Base-by-base conservation (phyloP, 2,888 invertebrate species). In the Orthosia gracilis region DNA sequence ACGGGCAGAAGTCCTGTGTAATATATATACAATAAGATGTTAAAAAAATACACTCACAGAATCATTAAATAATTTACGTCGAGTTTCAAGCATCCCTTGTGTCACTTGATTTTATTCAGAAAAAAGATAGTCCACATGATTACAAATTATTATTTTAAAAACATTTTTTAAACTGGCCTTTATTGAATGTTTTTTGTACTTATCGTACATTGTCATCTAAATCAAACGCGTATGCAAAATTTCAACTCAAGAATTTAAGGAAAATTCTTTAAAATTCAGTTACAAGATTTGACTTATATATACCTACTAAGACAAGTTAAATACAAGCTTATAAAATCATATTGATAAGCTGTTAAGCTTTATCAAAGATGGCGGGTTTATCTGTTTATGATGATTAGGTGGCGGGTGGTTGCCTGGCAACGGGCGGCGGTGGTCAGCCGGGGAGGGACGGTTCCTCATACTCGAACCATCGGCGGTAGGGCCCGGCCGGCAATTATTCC, bases 301-400 rank as follows among this genome's bases (percentile, higher is more conserved):
- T 40, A 40, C 40, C 40, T 40, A 40, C 1, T 0, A 40, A 40
- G 40, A 1, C 40, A 7, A 40, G 40, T 40, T 9, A 40, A 40
- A 40, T 1, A 4, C 9, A 7, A 40, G 31, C 31, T 31, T 31
- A 31, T 31, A 40, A 78, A 85, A 85, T 72, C 69, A 69, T 82
- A 83, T 79, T 85, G 83, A 26, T 85, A 82, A 89, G 82, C 87
- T 85, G 83, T 40, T 85, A 82, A 89, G 82, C 87, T 87, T 92
- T 90, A 92, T 91, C 92, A 94, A 93, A 94, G 93, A 93, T 94
- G 92, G 94, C 91, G 57, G 72, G 63, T 81, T 90, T 92, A 94
- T 96, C 93, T 94, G 94, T 94, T 96, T 96, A 96, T 96, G 96
- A 96, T 95, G 96, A 96, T 95, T 92, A 95, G 95, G 94, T 91